A percentile compares a stretch with the other conserved stretches of the same genome.
Evolutionary conservation across 2,888 invertebrate genomes (phyloP).

Genomic region (Sphaeridia pumilis): DNA sequence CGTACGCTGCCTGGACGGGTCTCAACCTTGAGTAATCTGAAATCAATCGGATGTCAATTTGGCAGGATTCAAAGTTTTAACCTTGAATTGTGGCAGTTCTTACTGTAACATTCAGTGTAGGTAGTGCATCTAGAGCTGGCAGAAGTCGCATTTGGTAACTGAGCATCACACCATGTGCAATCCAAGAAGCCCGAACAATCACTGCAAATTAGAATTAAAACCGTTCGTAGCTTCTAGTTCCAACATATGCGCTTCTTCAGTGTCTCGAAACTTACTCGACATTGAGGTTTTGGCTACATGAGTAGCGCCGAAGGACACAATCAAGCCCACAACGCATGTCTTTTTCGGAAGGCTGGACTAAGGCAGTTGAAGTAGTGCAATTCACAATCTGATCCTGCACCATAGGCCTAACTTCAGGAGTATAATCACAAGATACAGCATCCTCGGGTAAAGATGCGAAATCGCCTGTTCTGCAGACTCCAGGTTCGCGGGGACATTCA

Average conservation of each 20-base stretch:
- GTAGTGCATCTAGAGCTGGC: constrained; percentile 56
- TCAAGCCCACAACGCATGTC: constrained; percentile 2
- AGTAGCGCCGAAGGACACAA: constrained; percentile 2
- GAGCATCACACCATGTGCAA: constrained; percentile 80
- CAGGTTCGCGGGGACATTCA: constrained; percentile 58
- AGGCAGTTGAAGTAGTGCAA: constrained; percentile 5
- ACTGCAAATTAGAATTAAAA: constrained; percentile 35
- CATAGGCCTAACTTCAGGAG: constrained; percentile 20
- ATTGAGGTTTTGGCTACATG: not conserved
- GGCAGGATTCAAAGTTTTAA: too few relatives aligned
- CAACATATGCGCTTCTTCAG: too few relatives aligned
- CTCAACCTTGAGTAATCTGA: too few relatives aligned
- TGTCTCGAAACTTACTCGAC: constrained; percentile 7
- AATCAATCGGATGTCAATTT: too few relatives aligned
- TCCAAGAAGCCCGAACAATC: constrained; percentile 57
- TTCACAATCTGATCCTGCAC: constrained; percentile 3
- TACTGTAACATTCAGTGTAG: constrained; percentile 21
- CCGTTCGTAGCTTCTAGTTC: too few relatives aligned
- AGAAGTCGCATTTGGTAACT: constrained; percentile 41
- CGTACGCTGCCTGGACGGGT: too few relatives aligned
- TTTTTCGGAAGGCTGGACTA: not conserved
- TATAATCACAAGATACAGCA: constrained; percentile 20
- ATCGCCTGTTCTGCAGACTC: constrained; percentile 42
- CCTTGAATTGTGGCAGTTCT: too few relatives aligned
- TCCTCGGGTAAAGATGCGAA: constrained; percentile 18